These are phyloP conservation scores for Salvelinus namaycush DNA, from an alignment of 2,113 vertebrate species.

Conservation along the genomic window DNA sequence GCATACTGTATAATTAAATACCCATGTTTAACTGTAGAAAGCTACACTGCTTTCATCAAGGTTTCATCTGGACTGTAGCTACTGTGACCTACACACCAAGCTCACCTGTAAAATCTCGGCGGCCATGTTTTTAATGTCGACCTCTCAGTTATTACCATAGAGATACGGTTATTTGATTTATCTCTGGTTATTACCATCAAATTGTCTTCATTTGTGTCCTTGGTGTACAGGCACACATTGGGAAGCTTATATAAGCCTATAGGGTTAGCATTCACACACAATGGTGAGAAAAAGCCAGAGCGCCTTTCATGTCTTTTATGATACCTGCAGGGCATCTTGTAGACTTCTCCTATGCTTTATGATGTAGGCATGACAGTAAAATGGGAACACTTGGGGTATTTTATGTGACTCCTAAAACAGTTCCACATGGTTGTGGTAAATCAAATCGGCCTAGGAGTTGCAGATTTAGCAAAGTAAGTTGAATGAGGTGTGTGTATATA, in stretches of 20 bases:
- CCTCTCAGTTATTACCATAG: no score
- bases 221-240: no score
- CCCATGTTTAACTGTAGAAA: no score
- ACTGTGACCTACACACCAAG: neutral
- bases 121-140: no score
- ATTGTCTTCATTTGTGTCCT: no score
- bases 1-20: no score
- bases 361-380: slow-evolving; percentile 6
- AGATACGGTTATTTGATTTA: no score
- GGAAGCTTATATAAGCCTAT: no score
- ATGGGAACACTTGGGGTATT: slow-evolving; percentile 4
- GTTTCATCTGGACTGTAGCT: no score
- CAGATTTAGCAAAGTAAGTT: slow-evolving; percentile 4
- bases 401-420: slow-evolving; percentile 11
- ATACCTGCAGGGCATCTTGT: neutral
- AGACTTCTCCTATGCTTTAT: neutral
- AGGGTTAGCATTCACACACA: no score
- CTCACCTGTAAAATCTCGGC: slow-evolving; percentile 64
- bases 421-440: slow-evolving; percentile 6
- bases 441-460: slow-evolving; percentile 4
- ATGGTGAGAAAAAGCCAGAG: neutral
- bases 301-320: neutral
- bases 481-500: neutral
- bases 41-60: no score
- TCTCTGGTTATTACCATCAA: no score